phyloP scores from a whole-genome alignment of 2,113 vertebrate genomes.

The Acanthochromis polyacanthus region DNA sequence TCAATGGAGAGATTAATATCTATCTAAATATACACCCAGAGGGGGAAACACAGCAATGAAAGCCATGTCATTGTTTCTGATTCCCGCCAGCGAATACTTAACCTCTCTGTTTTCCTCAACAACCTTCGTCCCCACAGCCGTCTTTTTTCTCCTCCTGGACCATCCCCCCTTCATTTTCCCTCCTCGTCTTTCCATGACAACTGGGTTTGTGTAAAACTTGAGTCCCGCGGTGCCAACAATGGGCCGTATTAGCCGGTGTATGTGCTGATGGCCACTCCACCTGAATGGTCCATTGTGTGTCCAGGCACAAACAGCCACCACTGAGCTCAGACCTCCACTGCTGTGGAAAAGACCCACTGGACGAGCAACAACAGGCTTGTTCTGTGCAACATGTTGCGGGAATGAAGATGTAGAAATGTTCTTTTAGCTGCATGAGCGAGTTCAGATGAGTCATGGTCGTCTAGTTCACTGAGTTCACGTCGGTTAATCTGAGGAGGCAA shows the following conservation, averaged over 20 bases:
- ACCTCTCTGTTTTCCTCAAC: slow-evolving; percentile 18
- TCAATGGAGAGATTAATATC: slow-evolving; percentile 63
- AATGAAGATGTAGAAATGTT: not conserved
- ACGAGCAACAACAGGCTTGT: slow-evolving; percentile 35
- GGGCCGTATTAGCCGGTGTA: slow-evolving; percentile 48
- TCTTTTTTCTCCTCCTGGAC: slow-evolving; percentile 1
- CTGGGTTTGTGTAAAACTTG: slow-evolving; percentile 45
- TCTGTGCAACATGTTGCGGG: slow-evolving; percentile 8
- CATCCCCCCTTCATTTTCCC: slow-evolving; percentile 2
- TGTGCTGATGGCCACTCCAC: slow-evolving; percentile 60
- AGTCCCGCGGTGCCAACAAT: slow-evolving; percentile 50
- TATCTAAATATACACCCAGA: slow-evolving; percentile 27
- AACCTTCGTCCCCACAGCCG: slow-evolving; percentile 2
- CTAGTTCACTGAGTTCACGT: too few relatives aligned
- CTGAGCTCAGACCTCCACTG: slow-evolving; percentile 57
- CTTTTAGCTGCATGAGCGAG: too few relatives aligned
- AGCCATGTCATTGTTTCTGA: not conserved
- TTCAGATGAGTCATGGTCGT: too few relatives aligned
- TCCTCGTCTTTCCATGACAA: slow-evolving; percentile 44
- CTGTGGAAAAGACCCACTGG: slow-evolving; percentile 11
- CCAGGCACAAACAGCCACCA: slow-evolving; percentile 57
- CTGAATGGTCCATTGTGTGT: slow-evolving; percentile 76
- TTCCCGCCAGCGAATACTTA: not conserved
- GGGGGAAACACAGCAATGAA: not conserved
- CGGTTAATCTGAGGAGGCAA: too few relatives aligned